Conservation (phyloP, 2,888 invertebrate genomes). For the Microchrysa polita region DNA sequence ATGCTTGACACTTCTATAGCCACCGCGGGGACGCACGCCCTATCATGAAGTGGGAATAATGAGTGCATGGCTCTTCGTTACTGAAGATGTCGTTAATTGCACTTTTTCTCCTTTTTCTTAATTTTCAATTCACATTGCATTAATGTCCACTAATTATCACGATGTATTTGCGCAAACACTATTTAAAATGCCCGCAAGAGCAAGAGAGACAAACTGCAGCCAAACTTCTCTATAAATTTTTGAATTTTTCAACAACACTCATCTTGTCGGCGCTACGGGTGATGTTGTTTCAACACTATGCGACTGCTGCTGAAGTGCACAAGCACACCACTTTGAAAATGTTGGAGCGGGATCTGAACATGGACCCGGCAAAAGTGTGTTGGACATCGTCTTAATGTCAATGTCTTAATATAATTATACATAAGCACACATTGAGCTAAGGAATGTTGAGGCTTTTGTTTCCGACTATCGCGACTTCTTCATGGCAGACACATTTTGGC, state of each 20-base stretch:
- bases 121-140: no score
- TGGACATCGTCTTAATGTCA: conserved; percentile 32
- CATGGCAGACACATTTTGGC: not conserved
- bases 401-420: conserved; percentile 45
- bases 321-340: not conserved
- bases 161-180: conserved; percentile 21
- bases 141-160: conserved; percentile 31
- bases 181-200: no score
- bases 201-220: no score
- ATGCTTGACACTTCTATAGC: no score
- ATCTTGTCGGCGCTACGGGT: no score
- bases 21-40: no score
- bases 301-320: not conserved
- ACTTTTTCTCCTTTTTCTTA: no score
- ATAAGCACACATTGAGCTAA: conserved; percentile 27
- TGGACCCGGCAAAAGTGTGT: not conserved
- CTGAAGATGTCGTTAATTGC: no score
- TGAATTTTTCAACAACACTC: not conserved
- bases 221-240: no score
- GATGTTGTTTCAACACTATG: not conserved
- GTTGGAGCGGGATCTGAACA: not conserved
- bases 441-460: conserved; percentile 39
- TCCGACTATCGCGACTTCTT: conserved; percentile 24
- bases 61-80: no score
- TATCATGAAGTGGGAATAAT: no score